A percentile compares a stretch with the other conserved stretches of the same genome.
Conservation (phyloP, 2,113 vertebrate species). For the Phrynosoma platyrhinos region DNA sequence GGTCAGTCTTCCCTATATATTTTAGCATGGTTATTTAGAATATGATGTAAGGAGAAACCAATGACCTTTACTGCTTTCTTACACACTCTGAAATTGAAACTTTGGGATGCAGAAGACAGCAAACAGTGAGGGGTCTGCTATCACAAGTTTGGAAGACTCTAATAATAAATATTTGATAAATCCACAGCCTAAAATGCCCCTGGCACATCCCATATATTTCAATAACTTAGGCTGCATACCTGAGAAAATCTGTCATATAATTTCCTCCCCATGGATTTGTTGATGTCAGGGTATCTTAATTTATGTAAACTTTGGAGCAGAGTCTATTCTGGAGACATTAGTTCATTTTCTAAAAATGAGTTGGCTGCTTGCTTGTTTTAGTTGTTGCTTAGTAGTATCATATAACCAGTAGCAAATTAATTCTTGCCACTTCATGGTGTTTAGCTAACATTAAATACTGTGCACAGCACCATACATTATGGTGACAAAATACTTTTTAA, state of each 20-base stretch:
- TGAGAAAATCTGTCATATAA: slow-evolving; percentile 11
- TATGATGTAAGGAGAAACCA: background rate
- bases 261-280: background rate
- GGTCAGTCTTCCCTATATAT: background rate
- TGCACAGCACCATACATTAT: background rate
- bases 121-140: background rate
- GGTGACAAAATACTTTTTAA: background rate
- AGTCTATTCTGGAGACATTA: background rate
- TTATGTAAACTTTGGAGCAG: background rate
- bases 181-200: rapidly evolving
- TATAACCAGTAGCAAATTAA: slow-evolving; percentile 4
- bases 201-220: background rate
- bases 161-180: background rate
- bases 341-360: rapidly evolving
- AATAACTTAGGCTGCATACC: background rate
- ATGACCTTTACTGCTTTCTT: background rate
- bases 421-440: background rate
- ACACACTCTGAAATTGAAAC: background rate
- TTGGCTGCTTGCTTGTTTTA: slow-evolving; percentile 18
- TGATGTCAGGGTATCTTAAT: background rate
- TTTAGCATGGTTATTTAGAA: background rate
- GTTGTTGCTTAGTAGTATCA: slow-evolving; percentile 9
- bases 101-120: background rate
- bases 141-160: background rate
- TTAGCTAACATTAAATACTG: slow-evolving; percentile 9